These are phyloP conservation scores for Elephas maximus DNA, from an alignment of 2,113 vertebrate genomes.

Conservation along the genomic window DNA sequence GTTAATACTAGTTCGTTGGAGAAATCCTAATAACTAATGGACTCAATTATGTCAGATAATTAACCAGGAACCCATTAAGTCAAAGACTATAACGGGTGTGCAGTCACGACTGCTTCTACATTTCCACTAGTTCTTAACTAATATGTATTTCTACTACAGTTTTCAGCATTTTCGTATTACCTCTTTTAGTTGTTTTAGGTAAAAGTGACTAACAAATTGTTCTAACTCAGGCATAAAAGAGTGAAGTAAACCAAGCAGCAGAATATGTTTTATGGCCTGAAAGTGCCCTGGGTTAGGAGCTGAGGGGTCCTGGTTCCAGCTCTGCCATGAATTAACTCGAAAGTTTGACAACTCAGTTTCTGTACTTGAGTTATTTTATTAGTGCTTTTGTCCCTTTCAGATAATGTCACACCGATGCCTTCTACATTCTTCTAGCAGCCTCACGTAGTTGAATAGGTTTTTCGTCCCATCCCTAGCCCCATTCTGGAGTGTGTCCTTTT, in stretches of 20 bases:
- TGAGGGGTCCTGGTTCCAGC: background rate
- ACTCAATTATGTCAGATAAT: background rate
- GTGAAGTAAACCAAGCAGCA: background rate
- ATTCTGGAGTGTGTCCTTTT: background rate
- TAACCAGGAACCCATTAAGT: background rate
- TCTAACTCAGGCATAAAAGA: background rate
- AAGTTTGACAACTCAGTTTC: background rate
- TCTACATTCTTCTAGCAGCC: background rate
- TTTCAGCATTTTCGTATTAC: background rate
- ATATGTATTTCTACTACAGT: background rate
- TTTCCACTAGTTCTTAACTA: background rate
- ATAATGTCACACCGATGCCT: background rate
- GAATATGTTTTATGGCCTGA: background rate
- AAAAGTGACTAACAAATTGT: background rate
- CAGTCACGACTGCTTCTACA: background rate
- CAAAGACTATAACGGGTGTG: background rate
- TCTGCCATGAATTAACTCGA: background rate
- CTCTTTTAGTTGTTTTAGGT: background rate
- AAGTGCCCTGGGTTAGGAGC: background rate
- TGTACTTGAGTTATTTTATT: background rate
- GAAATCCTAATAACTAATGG: background rate
- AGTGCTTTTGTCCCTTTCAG: background rate
- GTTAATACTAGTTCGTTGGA: rapidly evolving
- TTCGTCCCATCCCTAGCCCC: background rate
- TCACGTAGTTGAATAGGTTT: background rate